Evolutionary conservation across 2,113 vertebrate species (phyloP), one percentile per base, ranked within the genome.

Genomic region (Tragelaphus strepsiceros): DNA sequence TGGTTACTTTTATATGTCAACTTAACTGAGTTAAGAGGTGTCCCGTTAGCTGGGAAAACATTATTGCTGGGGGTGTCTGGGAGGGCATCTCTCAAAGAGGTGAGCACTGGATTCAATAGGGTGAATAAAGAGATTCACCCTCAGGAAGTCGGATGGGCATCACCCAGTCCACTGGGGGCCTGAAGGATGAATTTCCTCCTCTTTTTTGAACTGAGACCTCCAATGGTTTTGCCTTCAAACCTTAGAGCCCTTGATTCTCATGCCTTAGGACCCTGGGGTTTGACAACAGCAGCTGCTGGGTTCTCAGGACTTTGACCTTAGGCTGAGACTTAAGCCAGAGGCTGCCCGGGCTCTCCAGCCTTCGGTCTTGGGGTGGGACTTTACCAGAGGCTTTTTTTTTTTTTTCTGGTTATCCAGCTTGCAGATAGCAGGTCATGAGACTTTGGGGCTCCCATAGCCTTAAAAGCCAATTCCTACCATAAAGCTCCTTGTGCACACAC

Each of bases 181-280:
- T 22, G 19, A 83, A 89, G 6, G 4, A 19, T 16, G 15, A 88
- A 74, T 24, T 54, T 46, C 15, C n/a, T 89, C 58, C 46, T 91
- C 6, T 67, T 54, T 7, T 3, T 74, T 43, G 11, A 74, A 14
- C 35, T 74, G 35, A 74, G 11, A 74, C 21, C 71, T 24, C 71
- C 71, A 26, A 1, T 2, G 3, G 1, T 74, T 24, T 43, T 43
- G 21, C 11, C 35, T 0, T 0, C 10, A 74, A 39, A 74, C 10
- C 35, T 53, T 24, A 26, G 8, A 67, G 7, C 17, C 46, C 58
- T 32, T 59, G 77, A 3, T 61, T 21, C 39, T 53, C 16, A 32
- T 43, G 30, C 24, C 13, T 30, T 77, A 32, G 32, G 84, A 96
- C 28, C n/a, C 43, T 7, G 59, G 59, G 13, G 19, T 21, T 58